Evolutionary conservation across 1,140 invertebrate genomes (phyloP).

Genomic region (Meloidogyne hapla): DNA sequence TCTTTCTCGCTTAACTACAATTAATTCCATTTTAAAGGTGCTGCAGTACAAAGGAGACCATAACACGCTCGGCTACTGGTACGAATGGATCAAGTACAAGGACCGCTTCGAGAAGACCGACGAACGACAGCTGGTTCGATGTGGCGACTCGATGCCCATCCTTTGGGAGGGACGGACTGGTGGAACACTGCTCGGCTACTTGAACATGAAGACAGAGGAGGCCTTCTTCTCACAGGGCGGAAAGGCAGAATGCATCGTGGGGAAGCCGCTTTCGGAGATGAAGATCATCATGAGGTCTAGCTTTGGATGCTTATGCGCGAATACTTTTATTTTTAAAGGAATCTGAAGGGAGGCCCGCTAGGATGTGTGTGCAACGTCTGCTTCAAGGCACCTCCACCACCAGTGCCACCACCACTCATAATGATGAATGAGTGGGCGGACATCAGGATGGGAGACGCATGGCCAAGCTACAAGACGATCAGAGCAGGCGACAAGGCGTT

Average conservation of each 20-base stretch:
- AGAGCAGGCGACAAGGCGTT: conserved; percentile 42
- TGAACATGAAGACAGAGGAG: conserved; percentile 55
- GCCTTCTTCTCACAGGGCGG: conserved; percentile 46
- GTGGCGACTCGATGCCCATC: conserved; percentile 54
- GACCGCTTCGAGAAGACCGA: conserved; percentile 47
- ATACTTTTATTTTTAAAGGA: neutral
- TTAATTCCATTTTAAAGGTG: too few relatives aligned
- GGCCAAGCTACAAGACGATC: conserved; percentile 30
- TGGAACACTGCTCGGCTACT: conserved; percentile 47
- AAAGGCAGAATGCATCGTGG: conserved; percentile 36
- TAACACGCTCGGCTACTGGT: conserved; percentile 51
- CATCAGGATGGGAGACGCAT: conserved; percentile 49
- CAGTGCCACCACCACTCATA: neutral
- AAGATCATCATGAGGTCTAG: conserved; percentile 43
- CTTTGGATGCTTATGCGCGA: neutral
- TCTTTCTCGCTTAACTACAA: too few relatives aligned
- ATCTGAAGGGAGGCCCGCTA: conserved; percentile 26
- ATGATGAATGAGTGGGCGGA: conserved; percentile 49
- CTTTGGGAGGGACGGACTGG: conserved; percentile 42
- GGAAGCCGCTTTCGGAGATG: conserved; percentile 29
- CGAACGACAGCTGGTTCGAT: conserved; percentile 46
- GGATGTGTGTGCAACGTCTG: conserved; percentile 46
- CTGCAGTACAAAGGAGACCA: conserved; percentile 59
- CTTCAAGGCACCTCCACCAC: conserved; percentile 23
- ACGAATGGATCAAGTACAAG: conserved; percentile 57